Percentiles rank a stretch among this genome's conserved stretches.
Conservation (phyloP, 2,888 invertebrate genomes). For the Melanophora roralis region DNA sequence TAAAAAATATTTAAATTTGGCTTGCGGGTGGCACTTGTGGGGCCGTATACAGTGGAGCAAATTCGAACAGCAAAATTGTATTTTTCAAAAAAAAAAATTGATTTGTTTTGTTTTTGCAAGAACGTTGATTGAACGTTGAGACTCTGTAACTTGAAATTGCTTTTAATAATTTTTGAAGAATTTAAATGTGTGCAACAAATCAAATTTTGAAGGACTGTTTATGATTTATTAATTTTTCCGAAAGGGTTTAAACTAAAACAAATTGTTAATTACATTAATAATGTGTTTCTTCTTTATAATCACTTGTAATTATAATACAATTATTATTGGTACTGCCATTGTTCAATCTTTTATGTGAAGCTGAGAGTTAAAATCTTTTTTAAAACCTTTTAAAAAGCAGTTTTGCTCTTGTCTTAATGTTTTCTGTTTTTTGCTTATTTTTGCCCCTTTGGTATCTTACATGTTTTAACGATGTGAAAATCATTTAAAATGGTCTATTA, state of each 20-base stretch:
- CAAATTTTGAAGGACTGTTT: no score
- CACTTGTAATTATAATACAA: slow-evolving; percentile 13
- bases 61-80: no score
- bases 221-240: slow-evolving; percentile 10
- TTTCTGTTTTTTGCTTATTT: background rate
- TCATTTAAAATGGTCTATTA: slow-evolving; percentile 57
- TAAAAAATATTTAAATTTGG: no score
- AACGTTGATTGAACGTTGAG: no score
- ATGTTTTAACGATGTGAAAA: slow-evolving; percentile 47
- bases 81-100: no score
- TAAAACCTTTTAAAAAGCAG: background rate
- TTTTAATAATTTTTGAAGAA: no score
- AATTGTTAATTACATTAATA: slow-evolving; percentile 18
- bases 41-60: no score
- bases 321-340: background rate
- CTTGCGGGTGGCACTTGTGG: no score
- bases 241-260: slow-evolving; percentile 24
- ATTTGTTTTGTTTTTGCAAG: no score
- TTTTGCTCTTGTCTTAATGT: no score
- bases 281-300: slow-evolving; percentile 1
- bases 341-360: background rate
- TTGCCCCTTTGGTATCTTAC: background rate
- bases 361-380: background rate
- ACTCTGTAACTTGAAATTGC: no score
- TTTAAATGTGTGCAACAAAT: no score